Percentiles rank a stretch among this genome's conserved stretches.
phyloP scores from a whole-genome alignment of 1,140 invertebrate species.

The Habropoda laboriosa region DNA sequence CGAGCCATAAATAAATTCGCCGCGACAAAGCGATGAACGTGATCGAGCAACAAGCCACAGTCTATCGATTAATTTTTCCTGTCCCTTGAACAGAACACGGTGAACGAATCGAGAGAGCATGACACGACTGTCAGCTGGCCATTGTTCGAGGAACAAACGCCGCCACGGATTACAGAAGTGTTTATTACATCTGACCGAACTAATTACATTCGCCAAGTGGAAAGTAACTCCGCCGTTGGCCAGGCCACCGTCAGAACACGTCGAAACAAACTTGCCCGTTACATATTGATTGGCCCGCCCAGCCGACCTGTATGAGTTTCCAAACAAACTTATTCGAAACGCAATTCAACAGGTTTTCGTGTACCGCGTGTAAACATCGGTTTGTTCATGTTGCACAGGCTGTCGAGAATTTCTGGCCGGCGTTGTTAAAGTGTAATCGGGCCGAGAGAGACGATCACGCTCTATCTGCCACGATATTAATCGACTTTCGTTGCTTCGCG shows the following conservation, averaged over 20 bases:
- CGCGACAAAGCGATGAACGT: not conserved
- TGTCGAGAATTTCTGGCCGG: conserved; percentile 39
- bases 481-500: not conserved
- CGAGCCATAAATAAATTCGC: not conserved
- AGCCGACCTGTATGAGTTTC: conserved; percentile 59
- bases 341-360: conserved; percentile 68
- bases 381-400: conserved; percentile 62
- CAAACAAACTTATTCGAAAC: conserved; percentile 66
- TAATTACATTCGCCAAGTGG: conserved; percentile 55
- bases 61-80: not conserved
- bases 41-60: not conserved
- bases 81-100: too few relatives aligned
- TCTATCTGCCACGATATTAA: not conserved
- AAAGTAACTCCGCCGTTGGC: conserved; percentile 43
- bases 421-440: conserved; percentile 53
- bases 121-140: not conserved
- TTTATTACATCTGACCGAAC: conserved; percentile 53
- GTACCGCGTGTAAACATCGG: conserved; percentile 61
- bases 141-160: conserved; percentile 1
- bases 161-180: not conserved
- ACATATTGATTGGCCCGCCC: conserved; percentile 63
- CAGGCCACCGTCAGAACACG: conserved; percentile 37
- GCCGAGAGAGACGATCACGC: not conserved
- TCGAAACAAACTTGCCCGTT: conserved; percentile 61
- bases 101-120: too few relatives aligned